A percentile compares a stretch with the other conserved stretches of the same genome.
Conservation (phyloP, 2,888 invertebrate genomes). For the Melanchra persicariae region DNA sequence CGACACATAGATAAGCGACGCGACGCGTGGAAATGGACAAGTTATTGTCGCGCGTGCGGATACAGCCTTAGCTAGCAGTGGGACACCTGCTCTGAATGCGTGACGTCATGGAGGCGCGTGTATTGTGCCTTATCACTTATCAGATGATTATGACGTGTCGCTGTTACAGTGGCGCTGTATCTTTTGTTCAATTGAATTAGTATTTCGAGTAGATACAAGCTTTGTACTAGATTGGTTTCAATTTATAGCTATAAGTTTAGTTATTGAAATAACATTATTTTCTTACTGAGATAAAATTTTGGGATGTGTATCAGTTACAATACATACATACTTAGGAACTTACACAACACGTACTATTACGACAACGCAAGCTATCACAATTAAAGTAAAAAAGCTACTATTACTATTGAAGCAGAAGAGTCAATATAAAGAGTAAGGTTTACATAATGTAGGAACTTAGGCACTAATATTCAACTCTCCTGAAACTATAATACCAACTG, state of each 20-base stretch:
- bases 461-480: background rate
- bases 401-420: background rate
- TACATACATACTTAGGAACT: background rate
- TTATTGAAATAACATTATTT: constrained; percentile 2
- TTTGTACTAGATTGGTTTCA: constrained; percentile 15
- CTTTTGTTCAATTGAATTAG: constrained; percentile 38
- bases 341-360: background rate
- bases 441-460: too few species aligned
- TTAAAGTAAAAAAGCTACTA: background rate
- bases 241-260: constrained; percentile 18
- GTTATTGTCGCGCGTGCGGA: constrained; percentile 59
- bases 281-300: background rate
- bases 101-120: constrained; percentile 51
- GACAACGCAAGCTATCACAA: too few species aligned
- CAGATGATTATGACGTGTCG: constrained; percentile 53
- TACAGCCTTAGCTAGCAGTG: constrained; percentile 44
- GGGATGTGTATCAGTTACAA: background rate
- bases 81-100: constrained; percentile 54
- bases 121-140: constrained; percentile 62
- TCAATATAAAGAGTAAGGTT: too few species aligned
- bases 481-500: background rate
- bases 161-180: constrained; percentile 34
- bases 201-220: constrained; percentile 14
- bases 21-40: constrained; percentile 68
- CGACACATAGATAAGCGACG: constrained; percentile 67